These are phyloP conservation scores for Microctonus brassicae DNA, from an alignment of 2,888 invertebrate species.

Conservation along the genomic window DNA sequence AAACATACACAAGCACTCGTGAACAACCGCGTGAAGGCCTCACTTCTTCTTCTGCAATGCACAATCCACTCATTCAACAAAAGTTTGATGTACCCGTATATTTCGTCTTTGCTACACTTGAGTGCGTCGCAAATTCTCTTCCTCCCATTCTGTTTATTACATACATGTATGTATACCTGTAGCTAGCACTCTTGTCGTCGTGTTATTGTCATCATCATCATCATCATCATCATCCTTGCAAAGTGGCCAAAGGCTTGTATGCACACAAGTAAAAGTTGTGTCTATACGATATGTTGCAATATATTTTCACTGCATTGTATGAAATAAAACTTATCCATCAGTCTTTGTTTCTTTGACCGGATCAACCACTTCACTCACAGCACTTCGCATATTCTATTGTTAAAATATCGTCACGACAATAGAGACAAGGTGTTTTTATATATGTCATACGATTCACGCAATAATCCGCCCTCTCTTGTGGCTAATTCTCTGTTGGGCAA, in stretches of 20 bases:
- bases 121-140: slow-evolving; percentile 36
- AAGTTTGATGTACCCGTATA: slow-evolving; percentile 62
- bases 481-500: slow-evolving; percentile 58
- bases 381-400: neutral
- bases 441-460: neutral
- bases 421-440: neutral
- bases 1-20: slow-evolving; percentile 59
- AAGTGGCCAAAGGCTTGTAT: slow-evolving; percentile 12
- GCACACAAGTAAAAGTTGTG: neutral
- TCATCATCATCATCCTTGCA: slow-evolving; percentile 4
- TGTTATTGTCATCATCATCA: slow-evolving; percentile 11
- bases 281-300: slow-evolving; percentile 35
- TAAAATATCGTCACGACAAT: neutral
- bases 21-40: slow-evolving; percentile 53
- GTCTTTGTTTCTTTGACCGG: neutral
- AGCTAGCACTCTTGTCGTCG: neutral
- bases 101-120: slow-evolving; percentile 50
- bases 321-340: too few species aligned
- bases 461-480: slow-evolving; percentile 47
- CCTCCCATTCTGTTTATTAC: slow-evolving; percentile 26
- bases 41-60: slow-evolving; percentile 53
- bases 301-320: neutral
- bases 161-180: neutral
- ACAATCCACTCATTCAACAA: slow-evolving; percentile 54
- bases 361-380: neutral